phyloP scores from a whole-genome alignment of 30 jellyfish, hydroid and myxozoan genomes.

The Chrysaora quinquecirrha region DNA sequence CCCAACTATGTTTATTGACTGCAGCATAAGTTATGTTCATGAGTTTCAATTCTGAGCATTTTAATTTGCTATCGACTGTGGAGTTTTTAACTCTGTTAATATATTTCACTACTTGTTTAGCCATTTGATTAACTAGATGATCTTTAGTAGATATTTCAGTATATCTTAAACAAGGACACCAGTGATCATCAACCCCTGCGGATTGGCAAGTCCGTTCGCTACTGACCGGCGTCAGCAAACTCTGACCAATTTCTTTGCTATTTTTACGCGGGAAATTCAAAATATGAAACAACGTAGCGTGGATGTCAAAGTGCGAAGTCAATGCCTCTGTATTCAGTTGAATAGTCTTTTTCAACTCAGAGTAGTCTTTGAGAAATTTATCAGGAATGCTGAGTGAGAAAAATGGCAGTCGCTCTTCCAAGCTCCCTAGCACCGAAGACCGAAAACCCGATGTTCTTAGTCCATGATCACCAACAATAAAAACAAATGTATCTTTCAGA shows the following conservation, averaged over 20 bases:
- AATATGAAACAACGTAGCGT: conserved; percentile 47
- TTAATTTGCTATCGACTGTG: neutral
- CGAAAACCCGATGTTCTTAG: conserved; percentile 60
- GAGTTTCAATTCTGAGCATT: neutral
- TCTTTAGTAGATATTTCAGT: neutral
- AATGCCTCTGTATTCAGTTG: conserved; percentile 25
- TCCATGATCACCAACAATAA: conserved; percentile 82
- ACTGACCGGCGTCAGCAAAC: conserved; percentile 46
- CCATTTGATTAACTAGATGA: conserved; percentile 1
- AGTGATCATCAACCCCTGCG: conserved; percentile 77
- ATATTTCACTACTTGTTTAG: conserved; percentile 44
- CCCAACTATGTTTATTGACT: neutral
- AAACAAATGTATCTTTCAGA: conserved; percentile 40
- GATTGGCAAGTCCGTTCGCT: conserved; percentile 61
- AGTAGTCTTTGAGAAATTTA: conserved; percentile 1
- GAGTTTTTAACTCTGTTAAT: conserved; percentile 28
- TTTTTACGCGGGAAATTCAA: neutral
- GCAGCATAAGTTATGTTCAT: neutral
- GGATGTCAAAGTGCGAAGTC: conserved; percentile 80
- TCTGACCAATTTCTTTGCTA: conserved; percentile 30
- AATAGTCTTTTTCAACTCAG: neutral
- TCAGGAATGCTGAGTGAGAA: conserved; percentile 64
- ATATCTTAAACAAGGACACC: conserved; percentile 81
- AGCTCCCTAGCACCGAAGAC: conserved; percentile 63
- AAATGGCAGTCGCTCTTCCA: conserved; percentile 86